phyloP scores from a whole-genome alignment of 2,797 vertebrate species.

The Carcharodon carcharias region DNA sequence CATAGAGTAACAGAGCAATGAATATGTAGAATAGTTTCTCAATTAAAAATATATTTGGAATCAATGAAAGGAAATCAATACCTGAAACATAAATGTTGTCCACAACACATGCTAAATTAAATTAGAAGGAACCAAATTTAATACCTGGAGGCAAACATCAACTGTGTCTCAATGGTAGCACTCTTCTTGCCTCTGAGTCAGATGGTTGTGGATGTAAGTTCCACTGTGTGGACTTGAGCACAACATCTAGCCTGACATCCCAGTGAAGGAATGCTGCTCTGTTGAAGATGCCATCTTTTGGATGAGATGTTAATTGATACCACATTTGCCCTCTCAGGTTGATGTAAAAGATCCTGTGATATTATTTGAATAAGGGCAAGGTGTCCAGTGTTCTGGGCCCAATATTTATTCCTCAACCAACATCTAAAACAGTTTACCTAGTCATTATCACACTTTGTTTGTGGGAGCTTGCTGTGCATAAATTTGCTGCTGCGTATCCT shows the following conservation, averaged over 20 bases:
- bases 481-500: neutral
- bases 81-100: neutral
- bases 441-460: neutral
- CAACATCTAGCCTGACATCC: neutral
- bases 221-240: neutral
- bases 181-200: neutral
- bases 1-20: neutral
- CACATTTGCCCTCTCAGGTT: neutral
- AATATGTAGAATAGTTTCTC: neutral
- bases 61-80: neutral
- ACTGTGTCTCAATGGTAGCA: neutral
- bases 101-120: neutral
- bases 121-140: neutral
- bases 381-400: neutral
- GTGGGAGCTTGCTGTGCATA: neutral
- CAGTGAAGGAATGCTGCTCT: neutral
- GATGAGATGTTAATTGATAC: neutral
- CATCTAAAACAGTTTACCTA: neutral
- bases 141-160: neutral
- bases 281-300: neutral
- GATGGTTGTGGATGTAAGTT: neutral
- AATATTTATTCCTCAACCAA: neutral
- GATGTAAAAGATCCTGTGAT: neutral
- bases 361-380: neutral
- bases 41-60: neutral